A percentile compares a stretch with the other conserved stretches of the same genome.
phyloP scores from a whole-genome alignment of 2,113 vertebrate species.

The Jaculus jaculus region DNA sequence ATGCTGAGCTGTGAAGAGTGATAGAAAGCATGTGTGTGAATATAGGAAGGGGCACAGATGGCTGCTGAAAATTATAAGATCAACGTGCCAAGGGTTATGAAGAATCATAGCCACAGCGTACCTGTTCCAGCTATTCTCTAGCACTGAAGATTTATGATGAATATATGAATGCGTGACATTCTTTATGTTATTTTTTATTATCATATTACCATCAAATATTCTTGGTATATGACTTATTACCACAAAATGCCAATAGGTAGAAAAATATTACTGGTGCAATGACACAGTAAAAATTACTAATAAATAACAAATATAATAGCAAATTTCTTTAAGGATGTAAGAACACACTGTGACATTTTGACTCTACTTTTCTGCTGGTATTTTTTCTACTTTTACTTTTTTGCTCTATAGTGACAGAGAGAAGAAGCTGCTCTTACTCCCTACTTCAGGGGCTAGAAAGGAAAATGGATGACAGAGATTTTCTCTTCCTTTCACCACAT shows the following conservation, averaged over 20 bases:
- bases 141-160: constrained; percentile 40
- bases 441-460: constrained; percentile 33
- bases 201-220: constrained; percentile 53
- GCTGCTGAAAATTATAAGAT: constrained; percentile 64
- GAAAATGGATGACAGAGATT: constrained; percentile 9
- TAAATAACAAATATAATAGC: constrained; percentile 17
- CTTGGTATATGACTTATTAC: constrained; percentile 31
- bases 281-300: neutral
- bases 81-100: constrained; percentile 57
- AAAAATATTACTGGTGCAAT: constrained; percentile 33
- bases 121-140: constrained; percentile 35
- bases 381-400: constrained; percentile 58
- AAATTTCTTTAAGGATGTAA: constrained; percentile 15
- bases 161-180: constrained; percentile 16
- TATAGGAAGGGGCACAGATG: constrained; percentile 61
- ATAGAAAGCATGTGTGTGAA: constrained; percentile 31
- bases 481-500: neutral
- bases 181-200: constrained; percentile 41
- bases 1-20: constrained; percentile 64
- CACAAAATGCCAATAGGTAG: neutral
- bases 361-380: constrained; percentile 43
- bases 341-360: constrained; percentile 5
- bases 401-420: constrained; percentile 19
- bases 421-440: constrained; percentile 12
- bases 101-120: constrained; percentile 47